Evolutionary conservation across 2,888 invertebrate species (phyloP).

Genomic region (Platerodrilus igneus): DNA sequence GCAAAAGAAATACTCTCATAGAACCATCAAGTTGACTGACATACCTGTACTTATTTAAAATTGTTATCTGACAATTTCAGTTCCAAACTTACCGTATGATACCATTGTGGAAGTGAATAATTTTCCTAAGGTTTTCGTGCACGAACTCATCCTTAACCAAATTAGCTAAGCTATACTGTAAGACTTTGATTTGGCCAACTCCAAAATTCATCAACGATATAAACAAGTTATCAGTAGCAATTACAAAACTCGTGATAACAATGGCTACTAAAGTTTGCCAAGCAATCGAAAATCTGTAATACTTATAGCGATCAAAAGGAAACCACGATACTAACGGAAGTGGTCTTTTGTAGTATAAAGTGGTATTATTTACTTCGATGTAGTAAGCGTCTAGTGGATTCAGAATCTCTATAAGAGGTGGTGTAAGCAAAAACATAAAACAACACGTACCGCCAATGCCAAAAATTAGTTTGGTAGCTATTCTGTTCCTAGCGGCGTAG

Average conservation of each 20-base stretch:
- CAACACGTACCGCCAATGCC: not conserved
- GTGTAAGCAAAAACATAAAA: slow-evolving; percentile 2
- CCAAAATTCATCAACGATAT: slow-evolving; percentile 26
- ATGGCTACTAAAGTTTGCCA: slow-evolving; percentile 20
- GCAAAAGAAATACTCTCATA: slow-evolving; percentile 31
- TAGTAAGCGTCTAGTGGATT: not conserved
- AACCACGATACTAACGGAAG: slow-evolving; percentile 25
- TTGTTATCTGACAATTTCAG: no score
- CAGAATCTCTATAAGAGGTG: not conserved
- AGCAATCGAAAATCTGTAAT: slow-evolving; percentile 19
- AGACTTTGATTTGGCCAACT: slow-evolving; percentile 25
- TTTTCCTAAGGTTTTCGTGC: not conserved
- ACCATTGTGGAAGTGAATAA: not conserved
- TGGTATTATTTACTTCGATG: slow-evolving; percentile 1
- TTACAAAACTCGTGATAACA: slow-evolving; percentile 21
- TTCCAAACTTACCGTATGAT: slow-evolving; percentile 8
- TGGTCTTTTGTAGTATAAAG: not conserved
- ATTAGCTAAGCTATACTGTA: no score
- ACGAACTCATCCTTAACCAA: no score
- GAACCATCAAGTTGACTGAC: slow-evolving; percentile 19
- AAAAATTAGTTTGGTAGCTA: not conserved
- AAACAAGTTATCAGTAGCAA: slow-evolving; percentile 21
- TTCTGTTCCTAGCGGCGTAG: not conserved
- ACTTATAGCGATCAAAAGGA: slow-evolving; percentile 27
- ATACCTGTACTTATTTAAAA: no score